Conservation (phyloP, 2,113 vertebrate species). For the Phoenicopterus ruber region DNA sequence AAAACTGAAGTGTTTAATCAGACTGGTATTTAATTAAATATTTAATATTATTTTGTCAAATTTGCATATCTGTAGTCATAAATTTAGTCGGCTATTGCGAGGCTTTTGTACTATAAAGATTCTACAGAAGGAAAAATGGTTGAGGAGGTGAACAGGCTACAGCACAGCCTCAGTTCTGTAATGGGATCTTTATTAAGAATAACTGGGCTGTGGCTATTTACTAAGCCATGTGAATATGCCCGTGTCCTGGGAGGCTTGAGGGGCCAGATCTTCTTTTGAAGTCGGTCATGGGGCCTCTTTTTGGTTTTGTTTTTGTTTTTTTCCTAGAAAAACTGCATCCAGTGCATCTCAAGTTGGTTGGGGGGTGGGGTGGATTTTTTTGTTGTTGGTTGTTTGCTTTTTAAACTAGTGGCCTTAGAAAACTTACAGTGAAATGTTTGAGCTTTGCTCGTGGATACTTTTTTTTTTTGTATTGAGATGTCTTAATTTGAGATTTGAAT, state of each 20-base stretch:
- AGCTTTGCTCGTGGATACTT: neutral
- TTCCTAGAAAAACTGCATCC: neutral
- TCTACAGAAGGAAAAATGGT: neutral
- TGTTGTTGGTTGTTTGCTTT: neutral
- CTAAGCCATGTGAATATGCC: neutral
- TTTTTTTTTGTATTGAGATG: neutral
- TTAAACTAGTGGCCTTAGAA: neutral
- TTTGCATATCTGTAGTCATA: neutral
- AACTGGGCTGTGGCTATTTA: neutral
- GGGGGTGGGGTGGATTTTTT: neutral
- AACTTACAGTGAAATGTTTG: neutral
- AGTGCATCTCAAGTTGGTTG: neutral
- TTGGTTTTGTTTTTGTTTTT: neutral
- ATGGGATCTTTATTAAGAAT: neutral
- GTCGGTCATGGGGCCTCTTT: neutral
- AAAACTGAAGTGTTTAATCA: neutral
- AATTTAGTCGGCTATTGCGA: neutral
- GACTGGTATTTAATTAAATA: neutral
- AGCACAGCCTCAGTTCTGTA: neutral
- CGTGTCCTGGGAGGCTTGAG: neutral
- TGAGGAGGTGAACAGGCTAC: neutral
- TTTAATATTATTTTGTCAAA: neutral
- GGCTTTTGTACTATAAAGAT: neutral
- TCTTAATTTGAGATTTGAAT: neutral
- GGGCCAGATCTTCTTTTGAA: neutral